phyloP scores from a whole-genome alignment of 2,888 invertebrate species.

The Volucella inflata region DNA sequence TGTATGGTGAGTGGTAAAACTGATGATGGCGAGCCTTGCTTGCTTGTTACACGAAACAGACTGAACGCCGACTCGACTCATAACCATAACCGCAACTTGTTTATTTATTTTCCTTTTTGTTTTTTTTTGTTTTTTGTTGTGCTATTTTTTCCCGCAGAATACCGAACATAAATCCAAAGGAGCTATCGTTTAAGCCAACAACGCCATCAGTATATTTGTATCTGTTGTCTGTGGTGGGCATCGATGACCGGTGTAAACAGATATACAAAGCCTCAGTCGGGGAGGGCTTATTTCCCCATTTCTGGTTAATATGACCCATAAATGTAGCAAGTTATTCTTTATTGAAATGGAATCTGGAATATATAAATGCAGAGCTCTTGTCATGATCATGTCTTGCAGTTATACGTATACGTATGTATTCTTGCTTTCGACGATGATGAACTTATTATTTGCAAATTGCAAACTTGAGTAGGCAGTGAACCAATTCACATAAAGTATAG shows the following conservation, averaged over 20 bases:
- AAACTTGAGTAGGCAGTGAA: background rate
- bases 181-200: constrained; percentile 67
- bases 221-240: constrained; percentile 22
- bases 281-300: constrained; percentile 44
- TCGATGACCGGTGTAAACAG: constrained; percentile 19
- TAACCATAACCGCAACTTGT: constrained; percentile 73
- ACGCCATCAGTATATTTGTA: constrained; percentile 27
- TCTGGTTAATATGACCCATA: constrained; percentile 60
- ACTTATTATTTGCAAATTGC: constrained; percentile 46
- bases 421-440: constrained; percentile 22
- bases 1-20: background rate
- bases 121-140: background rate
- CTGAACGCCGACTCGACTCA: constrained; percentile 76
- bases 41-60: constrained; percentile 6
- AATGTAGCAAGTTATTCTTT: constrained; percentile 66
- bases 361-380: constrained; percentile 27
- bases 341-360: constrained; percentile 57
- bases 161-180: constrained; percentile 59
- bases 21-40: constrained; percentile 8
- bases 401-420: too few species aligned
- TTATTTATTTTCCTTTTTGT: constrained; percentile 46
- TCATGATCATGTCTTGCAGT: constrained; percentile 3
- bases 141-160: background rate
- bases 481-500: background rate
- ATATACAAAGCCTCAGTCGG: constrained; percentile 6